Percentiles rank a stretch among this genome's conserved stretches.
These are phyloP conservation scores for Diacarnus erythraeanus DNA, from an alignment of 37 sponge, comb jelly and placozoan genomes.

Conservation along the genomic window DNA sequence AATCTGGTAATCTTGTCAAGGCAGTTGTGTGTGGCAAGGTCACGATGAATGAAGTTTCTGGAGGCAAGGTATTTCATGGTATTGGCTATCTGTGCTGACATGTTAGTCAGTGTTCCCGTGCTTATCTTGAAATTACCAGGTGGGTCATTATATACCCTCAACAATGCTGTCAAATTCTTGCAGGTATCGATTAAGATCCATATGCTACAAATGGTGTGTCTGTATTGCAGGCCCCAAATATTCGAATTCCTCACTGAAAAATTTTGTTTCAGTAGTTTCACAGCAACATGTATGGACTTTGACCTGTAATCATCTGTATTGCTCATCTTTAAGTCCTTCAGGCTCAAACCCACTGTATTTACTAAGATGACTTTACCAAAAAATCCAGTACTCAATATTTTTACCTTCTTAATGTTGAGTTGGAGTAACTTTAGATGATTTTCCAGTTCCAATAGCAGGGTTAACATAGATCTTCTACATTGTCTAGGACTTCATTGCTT, in stretches of 20 bases:
- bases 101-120: conserved; percentile 33
- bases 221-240: conserved; percentile 75
- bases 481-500: too few relatives aligned
- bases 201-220: too few relatives aligned
- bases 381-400: not conserved
- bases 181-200: too few relatives aligned
- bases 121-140: conserved; percentile 2
- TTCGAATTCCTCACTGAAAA: conserved; percentile 28
- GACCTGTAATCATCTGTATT: conserved; percentile 28
- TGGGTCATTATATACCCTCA: conserved; percentile 27
- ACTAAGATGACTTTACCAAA: conserved; percentile 59
- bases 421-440: not conserved
- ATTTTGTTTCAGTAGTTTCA: conserved; percentile 62
- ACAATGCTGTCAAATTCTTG: conserved; percentile 49
- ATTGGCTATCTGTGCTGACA: conserved; percentile 63
- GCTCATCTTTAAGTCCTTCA: conserved; percentile 54
- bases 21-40: conserved; percentile 73
- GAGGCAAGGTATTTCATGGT: conserved; percentile 82
- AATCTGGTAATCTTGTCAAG: conserved; percentile 52
- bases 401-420: not conserved
- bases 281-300: conserved; percentile 52
- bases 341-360: conserved; percentile 55
- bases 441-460: not conserved
- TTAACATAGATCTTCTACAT: too few relatives aligned
- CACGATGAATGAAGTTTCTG: conserved; percentile 59